These are phyloP conservation scores for Scelioninae gen. 1 DNA, from an alignment of 2,888 invertebrate species.

Conservation along the genomic window DNA sequence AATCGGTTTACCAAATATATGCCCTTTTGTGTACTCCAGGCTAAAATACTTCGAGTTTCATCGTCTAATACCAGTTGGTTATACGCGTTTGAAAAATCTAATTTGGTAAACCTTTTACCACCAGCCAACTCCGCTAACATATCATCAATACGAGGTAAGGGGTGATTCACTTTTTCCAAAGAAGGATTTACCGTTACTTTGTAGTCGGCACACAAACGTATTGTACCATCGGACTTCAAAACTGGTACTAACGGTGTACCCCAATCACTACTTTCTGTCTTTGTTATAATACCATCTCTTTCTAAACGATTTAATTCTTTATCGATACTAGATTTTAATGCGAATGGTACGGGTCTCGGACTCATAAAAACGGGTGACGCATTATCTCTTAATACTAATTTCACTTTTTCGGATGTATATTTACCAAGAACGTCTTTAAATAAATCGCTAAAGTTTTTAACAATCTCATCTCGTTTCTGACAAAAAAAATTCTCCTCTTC, in stretches of 20 bases:
- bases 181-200: slow-evolving; percentile 75
- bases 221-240: slow-evolving; percentile 40
- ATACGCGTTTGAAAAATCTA: slow-evolving; percentile 30
- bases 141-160: too few species aligned
- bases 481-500: not conserved
- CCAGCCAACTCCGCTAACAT: too few species aligned
- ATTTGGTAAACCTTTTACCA: slow-evolving; percentile 23
- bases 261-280: slow-evolving; percentile 47
- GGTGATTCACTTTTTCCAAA: too few species aligned
- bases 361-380: too few species aligned
- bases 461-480: not conserved
- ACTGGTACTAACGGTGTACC: slow-evolving; percentile 71
- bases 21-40: slow-evolving; percentile 49
- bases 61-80: slow-evolving; percentile 28
- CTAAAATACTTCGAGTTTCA: slow-evolving; percentile 9
- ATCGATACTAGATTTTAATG: slow-evolving; percentile 48
- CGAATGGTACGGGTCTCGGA: slow-evolving; percentile 57
- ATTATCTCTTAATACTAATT: too few species aligned
- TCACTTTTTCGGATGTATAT: too few species aligned
- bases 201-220: slow-evolving; percentile 62
- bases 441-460: not conserved
- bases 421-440: too few species aligned
- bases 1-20: slow-evolving; percentile 33
- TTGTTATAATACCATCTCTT: slow-evolving; percentile 37
- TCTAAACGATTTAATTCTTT: slow-evolving; percentile 49